A percentile compares a stretch with the other conserved stretches of the same genome.
phyloP scores from a whole-genome alignment of 2,888 invertebrate genomes.

The Lasioglossum malachurum region DNA sequence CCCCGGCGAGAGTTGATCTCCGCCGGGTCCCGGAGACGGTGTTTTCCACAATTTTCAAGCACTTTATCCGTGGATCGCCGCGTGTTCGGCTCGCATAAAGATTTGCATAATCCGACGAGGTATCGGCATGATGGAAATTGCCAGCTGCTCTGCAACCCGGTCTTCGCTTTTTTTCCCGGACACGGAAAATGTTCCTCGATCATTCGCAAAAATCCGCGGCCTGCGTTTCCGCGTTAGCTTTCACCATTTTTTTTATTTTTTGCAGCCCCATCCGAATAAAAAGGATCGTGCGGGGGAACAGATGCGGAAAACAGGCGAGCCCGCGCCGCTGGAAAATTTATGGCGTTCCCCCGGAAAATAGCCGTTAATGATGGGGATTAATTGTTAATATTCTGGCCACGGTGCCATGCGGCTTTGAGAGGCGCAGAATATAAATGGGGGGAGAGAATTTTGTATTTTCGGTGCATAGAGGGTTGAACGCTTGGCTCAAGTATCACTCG shows the following conservation, averaged over 20 bases:
- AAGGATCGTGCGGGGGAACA: neutral
- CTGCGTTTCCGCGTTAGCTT: neutral
- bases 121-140: constrained; percentile 52
- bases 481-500: neutral
- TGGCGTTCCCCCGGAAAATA: neutral
- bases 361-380: neutral
- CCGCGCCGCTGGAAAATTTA: neutral
- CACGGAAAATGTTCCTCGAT: neutral
- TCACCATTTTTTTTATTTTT: neutral
- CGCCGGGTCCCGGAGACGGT: neutral
- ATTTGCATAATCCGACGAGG: constrained; percentile 66
- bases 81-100: constrained; percentile 37
- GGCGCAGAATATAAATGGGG: neutral
- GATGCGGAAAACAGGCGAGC: neutral
- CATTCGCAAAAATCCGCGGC: neutral
- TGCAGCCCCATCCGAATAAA: neutral
- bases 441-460: neutral
- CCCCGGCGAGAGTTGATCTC: neutral
- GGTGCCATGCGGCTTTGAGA: neutral
- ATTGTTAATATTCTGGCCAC: neutral
- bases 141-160: constrained; percentile 33
- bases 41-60: constrained; percentile 62
- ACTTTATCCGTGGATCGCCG: constrained; percentile 27
- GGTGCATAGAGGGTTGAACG: neutral
- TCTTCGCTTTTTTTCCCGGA: neutral